phyloP scores from a whole-genome alignment of 2,888 invertebrate genomes.

The Lithophane semibrunnea region DNA sequence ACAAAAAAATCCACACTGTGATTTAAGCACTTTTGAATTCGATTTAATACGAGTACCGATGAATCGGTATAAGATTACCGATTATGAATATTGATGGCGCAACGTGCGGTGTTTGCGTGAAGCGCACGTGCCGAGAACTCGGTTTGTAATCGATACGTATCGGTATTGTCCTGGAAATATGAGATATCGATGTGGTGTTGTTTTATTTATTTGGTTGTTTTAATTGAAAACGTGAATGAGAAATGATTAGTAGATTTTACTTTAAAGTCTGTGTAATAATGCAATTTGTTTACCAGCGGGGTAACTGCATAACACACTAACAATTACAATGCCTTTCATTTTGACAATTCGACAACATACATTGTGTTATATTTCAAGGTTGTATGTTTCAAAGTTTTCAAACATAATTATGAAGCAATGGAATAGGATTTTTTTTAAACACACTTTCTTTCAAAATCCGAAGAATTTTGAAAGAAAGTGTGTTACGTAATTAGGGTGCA shows the following conservation, averaged over 20 bases:
- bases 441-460: too few species aligned
- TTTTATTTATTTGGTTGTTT: conserved; percentile 24
- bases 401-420: too few species aligned
- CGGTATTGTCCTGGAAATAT: conserved; percentile 53
- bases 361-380: too few species aligned
- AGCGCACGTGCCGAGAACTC: conserved; percentile 58
- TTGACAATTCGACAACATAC: too few species aligned
- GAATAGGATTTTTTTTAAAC: too few species aligned
- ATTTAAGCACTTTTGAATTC: conserved; percentile 28
- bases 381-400: too few species aligned
- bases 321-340: too few species aligned
- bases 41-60: conserved; percentile 51
- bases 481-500: too few species aligned
- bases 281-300: too few species aligned
- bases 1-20: background rate
- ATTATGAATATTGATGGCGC: conserved; percentile 67
- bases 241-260: background rate
- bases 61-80: conserved; percentile 65
- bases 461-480: too few species aligned
- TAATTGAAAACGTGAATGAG: background rate
- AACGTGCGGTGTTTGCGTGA: conserved; percentile 62
- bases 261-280: too few species aligned
- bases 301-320: too few species aligned
- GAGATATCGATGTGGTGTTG: conserved; percentile 38
- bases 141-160: conserved; percentile 53